Conservation (phyloP, 1,140 invertebrate genomes). For the Branchinecta lynchi region DNA sequence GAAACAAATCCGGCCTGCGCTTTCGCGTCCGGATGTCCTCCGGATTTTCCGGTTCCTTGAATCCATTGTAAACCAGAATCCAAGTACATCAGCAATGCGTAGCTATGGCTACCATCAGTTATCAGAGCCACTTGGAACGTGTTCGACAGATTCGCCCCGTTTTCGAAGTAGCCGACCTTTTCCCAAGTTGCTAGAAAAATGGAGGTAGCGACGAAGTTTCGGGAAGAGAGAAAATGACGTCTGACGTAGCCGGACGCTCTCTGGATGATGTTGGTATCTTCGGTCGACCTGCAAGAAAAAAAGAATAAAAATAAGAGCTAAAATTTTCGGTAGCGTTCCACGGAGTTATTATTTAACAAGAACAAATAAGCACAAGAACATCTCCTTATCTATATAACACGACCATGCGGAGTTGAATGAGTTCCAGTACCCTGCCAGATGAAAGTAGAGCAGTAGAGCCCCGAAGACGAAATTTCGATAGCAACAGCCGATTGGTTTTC, state of each 20-base stretch:
- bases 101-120: constrained; percentile 63
- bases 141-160: constrained; percentile 44
- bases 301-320: constrained; percentile 13
- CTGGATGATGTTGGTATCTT: constrained; percentile 42
- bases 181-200: constrained; percentile 60
- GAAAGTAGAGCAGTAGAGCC: too few species aligned
- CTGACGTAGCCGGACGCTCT: constrained; percentile 49
- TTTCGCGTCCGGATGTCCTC: constrained; percentile 59
- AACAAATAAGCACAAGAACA: too few species aligned
- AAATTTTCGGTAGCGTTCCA: too few species aligned
- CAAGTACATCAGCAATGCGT: constrained; percentile 68
- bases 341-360: too few species aligned
- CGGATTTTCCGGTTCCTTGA: constrained; percentile 44
- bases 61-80: constrained; percentile 80
- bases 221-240: constrained; percentile 47
- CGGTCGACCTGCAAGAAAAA: constrained; percentile 43
- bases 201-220: constrained; percentile 46
- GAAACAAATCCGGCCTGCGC: constrained; percentile 73
- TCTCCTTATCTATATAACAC: too few species aligned
- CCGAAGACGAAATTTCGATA: too few species aligned
- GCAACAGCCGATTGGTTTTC: too few species aligned
- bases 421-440: too few species aligned
- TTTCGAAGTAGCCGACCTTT: constrained; percentile 47
- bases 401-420: too few species aligned
- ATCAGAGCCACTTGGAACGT: constrained; percentile 69